These are phyloP conservation scores for Eolophus roseicapilla DNA, from an alignment of 2,113 vertebrate species.

Conservation along the genomic window DNA sequence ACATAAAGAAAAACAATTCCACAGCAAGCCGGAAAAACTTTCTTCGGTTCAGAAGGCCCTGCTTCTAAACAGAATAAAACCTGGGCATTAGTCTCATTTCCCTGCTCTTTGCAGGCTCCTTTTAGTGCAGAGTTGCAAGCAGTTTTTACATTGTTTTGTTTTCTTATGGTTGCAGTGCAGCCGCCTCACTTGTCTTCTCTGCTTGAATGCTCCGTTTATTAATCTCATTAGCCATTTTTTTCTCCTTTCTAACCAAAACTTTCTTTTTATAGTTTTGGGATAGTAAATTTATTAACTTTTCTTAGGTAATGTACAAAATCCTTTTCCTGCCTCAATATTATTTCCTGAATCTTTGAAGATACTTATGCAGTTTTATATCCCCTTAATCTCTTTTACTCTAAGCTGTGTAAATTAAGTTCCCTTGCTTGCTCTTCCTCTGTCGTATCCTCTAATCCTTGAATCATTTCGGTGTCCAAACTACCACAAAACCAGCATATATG, in stretches of 20 bases:
- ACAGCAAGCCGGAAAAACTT: background rate
- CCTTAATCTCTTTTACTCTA: constrained; percentile 31
- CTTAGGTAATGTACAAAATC: background rate
- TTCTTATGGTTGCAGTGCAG: background rate
- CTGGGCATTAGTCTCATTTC: background rate
- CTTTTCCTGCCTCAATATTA: background rate
- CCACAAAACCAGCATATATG: background rate
- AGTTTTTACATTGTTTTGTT: background rate
- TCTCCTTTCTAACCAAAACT: background rate
- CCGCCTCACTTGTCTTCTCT: background rate
- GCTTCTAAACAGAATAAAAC: background rate
- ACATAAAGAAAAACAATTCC: background rate
- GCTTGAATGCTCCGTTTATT: background rate
- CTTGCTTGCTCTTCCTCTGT: background rate
- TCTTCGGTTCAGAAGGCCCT: background rate
- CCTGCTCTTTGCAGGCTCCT: background rate
- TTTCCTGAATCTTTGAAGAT: background rate
- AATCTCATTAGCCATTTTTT: background rate
- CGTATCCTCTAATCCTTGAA: constrained; percentile 11
- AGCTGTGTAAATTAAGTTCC: constrained; percentile 31
- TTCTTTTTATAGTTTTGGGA: background rate
- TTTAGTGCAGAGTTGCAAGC: background rate
- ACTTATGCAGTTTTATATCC: constrained; percentile 14
- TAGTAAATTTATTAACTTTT: background rate
- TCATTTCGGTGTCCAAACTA: background rate